Conservation (phyloP, 2,113 vertebrate species). For the Sterrhoptilus dennistouni region DNA sequence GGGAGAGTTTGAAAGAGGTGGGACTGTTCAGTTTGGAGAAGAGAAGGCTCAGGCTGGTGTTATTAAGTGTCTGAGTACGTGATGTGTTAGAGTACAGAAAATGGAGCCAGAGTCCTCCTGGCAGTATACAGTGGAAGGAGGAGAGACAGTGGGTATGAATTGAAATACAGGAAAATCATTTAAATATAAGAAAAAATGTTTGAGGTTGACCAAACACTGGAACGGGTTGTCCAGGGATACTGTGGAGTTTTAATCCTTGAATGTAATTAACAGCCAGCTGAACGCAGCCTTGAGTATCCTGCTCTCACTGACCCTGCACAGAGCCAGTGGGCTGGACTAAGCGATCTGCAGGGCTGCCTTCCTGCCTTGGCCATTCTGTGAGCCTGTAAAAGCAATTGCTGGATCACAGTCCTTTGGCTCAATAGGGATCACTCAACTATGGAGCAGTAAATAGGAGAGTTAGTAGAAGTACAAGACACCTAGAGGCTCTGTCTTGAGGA, state of each 20-base stretch:
- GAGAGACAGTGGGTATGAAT: rapidly evolving
- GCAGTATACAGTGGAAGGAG: neutral
- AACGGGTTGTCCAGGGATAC: neutral
- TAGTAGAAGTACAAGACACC: neutral
- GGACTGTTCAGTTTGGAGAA: neutral
- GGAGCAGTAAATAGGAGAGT: neutral
- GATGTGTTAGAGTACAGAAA: neutral
- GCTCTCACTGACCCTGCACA: neutral
- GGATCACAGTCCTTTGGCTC: neutral
- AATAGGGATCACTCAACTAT: neutral
- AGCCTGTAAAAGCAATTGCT: neutral
- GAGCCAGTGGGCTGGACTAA: neutral
- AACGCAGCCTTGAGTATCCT: neutral
- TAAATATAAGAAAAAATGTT: neutral
- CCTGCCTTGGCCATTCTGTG: neutral
- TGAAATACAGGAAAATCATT: neutral
- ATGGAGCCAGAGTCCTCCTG: neutral
- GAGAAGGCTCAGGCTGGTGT: neutral
- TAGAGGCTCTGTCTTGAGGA: neutral
- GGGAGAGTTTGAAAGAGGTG: neutral
- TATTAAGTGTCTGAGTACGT: rapidly evolving
- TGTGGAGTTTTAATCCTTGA: neutral
- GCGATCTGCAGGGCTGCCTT: neutral
- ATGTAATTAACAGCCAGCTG: neutral
- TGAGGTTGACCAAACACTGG: neutral